These are phyloP conservation scores for Erebia epiphron DNA, from an alignment of 2,888 invertebrate species.

Conservation along the genomic window DNA sequence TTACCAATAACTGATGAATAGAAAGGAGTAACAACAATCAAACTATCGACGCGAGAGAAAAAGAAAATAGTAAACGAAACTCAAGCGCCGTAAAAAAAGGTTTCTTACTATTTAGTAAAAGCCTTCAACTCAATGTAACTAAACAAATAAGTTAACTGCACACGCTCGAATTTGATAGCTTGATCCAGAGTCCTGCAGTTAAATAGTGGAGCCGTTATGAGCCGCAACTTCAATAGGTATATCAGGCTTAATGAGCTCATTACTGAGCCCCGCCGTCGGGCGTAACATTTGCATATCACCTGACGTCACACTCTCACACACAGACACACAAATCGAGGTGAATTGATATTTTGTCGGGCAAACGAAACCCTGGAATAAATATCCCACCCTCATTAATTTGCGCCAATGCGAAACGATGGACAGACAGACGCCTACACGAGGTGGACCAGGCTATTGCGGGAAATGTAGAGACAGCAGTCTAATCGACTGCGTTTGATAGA, in stretches of 20 bases:
- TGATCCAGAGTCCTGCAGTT: slow-evolving; percentile 40
- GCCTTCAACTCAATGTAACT: background rate
- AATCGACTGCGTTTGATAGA: background rate
- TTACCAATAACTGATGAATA: no score
- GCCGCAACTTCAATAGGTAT: slow-evolving; percentile 48
- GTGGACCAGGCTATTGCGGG: slow-evolving; percentile 36
- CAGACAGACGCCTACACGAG: slow-evolving; percentile 60
- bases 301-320: slow-evolving; percentile 43
- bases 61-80: no score
- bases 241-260: slow-evolving; percentile 62
- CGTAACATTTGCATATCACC: slow-evolving; percentile 58
- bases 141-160: slow-evolving; percentile 23
- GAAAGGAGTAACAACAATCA: no score
- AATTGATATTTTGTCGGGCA: slow-evolving; percentile 65
- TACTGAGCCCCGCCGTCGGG: slow-evolving; percentile 48
- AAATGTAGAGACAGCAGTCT: slow-evolving; percentile 26
- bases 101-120: background rate
- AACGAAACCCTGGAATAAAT: slow-evolving; percentile 75
- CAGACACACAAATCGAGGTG: slow-evolving; percentile 43
- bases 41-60: no score
- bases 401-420: slow-evolving; percentile 76
- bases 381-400: slow-evolving; percentile 80
- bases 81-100: no score
- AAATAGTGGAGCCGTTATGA: slow-evolving; percentile 45
- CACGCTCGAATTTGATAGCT: slow-evolving; percentile 37